Conservation (phyloP, 2,888 invertebrate genomes). For the Apodemia zela region DNA sequence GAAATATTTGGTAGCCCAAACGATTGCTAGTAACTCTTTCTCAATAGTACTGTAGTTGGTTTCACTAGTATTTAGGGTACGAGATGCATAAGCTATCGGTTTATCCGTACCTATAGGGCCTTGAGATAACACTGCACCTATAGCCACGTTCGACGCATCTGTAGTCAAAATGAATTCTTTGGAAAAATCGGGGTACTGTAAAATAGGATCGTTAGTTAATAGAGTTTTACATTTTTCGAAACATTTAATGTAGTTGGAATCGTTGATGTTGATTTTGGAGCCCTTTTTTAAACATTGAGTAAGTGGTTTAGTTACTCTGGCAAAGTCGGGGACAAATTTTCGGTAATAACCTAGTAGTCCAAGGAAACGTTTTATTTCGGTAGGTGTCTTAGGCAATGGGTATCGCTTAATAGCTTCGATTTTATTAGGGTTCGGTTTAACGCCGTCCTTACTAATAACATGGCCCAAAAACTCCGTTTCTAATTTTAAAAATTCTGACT, state of each 20-base stretch:
- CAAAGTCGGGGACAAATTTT: too few relatives aligned
- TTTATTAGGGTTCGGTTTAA: slow-evolving; percentile 24
- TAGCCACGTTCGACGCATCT: slow-evolving; percentile 28
- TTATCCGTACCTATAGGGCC: slow-evolving; percentile 31
- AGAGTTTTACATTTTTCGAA: slow-evolving; percentile 33
- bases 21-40: too few relatives aligned
- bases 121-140: slow-evolving; percentile 32
- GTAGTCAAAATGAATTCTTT: slow-evolving; percentile 32
- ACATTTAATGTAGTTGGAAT: slow-evolving; percentile 21
- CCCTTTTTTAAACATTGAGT: too few relatives aligned
- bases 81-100: too few relatives aligned
- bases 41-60: slow-evolving; percentile 27
- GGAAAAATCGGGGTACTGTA: slow-evolving; percentile 31
- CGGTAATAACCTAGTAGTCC: too few relatives aligned
- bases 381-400: not conserved
- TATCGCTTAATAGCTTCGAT: too few relatives aligned
- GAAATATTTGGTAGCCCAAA: too few relatives aligned
- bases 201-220: slow-evolving; percentile 20
- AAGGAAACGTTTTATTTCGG: too few relatives aligned
- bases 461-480: slow-evolving; percentile 27
- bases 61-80: slow-evolving; percentile 28
- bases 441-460: too few relatives aligned
- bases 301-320: too few relatives aligned
- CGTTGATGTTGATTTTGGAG: slow-evolving; percentile 11
- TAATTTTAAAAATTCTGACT: slow-evolving; percentile 27